Base-by-base conservation (phyloP, 2,797 vertebrate genomes). In the Pipistrellus nathusii region DNA sequence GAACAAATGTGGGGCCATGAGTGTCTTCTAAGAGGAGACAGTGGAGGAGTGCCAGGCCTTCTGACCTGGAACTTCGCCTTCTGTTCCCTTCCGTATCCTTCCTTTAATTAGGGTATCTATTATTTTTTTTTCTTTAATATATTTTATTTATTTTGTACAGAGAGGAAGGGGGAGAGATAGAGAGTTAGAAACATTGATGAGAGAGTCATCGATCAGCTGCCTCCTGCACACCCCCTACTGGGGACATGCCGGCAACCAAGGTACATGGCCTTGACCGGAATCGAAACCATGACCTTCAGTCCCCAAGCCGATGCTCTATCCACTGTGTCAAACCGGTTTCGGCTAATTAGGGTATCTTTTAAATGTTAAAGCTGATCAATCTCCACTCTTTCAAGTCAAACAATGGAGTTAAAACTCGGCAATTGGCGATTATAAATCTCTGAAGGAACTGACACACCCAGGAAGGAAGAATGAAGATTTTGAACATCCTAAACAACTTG, bases 321-420 rank as follows among this genome's bases (percentile, higher is more conserved):
- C 38, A 41, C 38, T 41, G 38, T 6, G 38, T 6, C 38, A 41
- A 41, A 41, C 38, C 38, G 6, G 38, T 41, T 41, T 41, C 6
- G 38, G 38, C 38, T 44, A 83, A 85, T 38, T 32, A 57, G 71
- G 80, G 23, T 76, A 23, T 38, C 73, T 92, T 92, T 90, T 91
- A 85, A 88, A 73, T 81, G 35, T 41, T 62, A 55, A 90, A 85
- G 11, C 27, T 35, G 85, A 69, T 76, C 94, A 85, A 89, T 44
- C 62, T 90, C 66, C 88, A 30, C 48, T 94, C 83, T 85, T 93
- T 91, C 87, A 89, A 84, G 84, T 91, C 57, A 84, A 85, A 91
- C 72, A 85, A 48, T 85, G 21, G 27, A 91, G 17, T 62, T 95
- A 82, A 6, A 84, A 69, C 38, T 77, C 80, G 48, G 25, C 84